Percentiles rank a stretch among this genome's conserved stretches.
Conservation (phyloP, 2,888 invertebrate species). For the Scaptodrosophila latifasciaeformis region DNA sequence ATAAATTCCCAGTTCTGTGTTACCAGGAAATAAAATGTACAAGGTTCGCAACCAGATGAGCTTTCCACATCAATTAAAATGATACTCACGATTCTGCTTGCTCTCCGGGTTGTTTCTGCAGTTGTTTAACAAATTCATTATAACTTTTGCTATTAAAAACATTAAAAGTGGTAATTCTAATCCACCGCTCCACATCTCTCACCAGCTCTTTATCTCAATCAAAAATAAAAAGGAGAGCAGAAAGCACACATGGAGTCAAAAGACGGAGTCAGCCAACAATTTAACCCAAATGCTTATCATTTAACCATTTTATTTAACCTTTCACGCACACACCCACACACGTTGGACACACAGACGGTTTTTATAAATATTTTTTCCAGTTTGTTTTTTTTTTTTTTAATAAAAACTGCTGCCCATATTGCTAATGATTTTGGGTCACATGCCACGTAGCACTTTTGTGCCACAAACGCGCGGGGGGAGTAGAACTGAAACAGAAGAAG, state of each 20-base stretch:
- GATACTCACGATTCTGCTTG: too few species aligned
- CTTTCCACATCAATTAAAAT: too few species aligned
- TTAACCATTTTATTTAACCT: slow-evolving; percentile 68
- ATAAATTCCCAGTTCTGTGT: too few species aligned
- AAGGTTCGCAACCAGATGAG: too few species aligned
- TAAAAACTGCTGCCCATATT: slow-evolving; percentile 65
- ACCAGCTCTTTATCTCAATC: not conserved
- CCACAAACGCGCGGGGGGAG: too few species aligned
- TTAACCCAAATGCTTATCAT: slow-evolving; percentile 68
- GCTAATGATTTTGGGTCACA: slow-evolving; percentile 68
- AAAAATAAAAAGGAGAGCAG: not conserved
- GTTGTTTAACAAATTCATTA: slow-evolving; percentile 61
- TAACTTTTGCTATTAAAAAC: slow-evolving; percentile 67
- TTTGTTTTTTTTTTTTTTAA: slow-evolving; percentile 41
- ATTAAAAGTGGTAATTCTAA: slow-evolving; percentile 49
- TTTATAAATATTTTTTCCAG: slow-evolving; percentile 41
- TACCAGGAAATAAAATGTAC: too few species aligned
- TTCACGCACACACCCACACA: slow-evolving; percentile 34
- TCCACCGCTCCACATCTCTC: not conserved
- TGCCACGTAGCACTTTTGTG: slow-evolving; percentile 46
- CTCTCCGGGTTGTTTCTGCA: too few species aligned
- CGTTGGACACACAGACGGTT: slow-evolving; percentile 10
- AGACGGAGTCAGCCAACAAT: slow-evolving; percentile 39
- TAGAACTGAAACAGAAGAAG: slow-evolving; percentile 11
- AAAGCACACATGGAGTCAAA: not conserved